A percentile compares a stretch with the other conserved stretches of the same genome.
Evolutionary conservation across 2,888 invertebrate genomes (phyloP).

Genomic region (Chrysomela aeneicollis): DNA sequence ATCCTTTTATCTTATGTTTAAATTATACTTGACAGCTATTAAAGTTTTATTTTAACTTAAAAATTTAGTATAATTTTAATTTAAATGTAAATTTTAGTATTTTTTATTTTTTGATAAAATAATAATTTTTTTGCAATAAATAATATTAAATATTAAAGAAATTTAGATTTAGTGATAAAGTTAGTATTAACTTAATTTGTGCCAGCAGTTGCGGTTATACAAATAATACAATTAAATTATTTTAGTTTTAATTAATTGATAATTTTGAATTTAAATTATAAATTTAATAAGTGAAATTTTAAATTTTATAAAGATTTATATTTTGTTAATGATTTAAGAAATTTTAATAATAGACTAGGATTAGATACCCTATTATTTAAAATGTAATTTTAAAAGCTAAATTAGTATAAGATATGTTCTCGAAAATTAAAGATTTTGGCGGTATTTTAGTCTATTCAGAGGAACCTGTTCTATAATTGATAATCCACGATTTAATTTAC

Average conservation of each 20-base stretch:
- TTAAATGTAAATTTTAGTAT: conserved; percentile 67
- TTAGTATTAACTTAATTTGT: conserved; percentile 71
- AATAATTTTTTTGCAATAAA: conserved; percentile 57
- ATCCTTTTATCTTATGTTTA: not conserved
- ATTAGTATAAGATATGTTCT: conserved; percentile 69
- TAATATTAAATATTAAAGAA: conserved; percentile 68
- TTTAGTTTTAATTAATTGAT: conserved; percentile 58
- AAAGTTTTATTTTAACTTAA: conserved; percentile 64
- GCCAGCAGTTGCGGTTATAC: conserved; percentile 78
- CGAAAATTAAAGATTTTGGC: conserved; percentile 76
- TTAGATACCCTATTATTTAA: conserved; percentile 75
- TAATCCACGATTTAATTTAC: conserved; percentile 68
- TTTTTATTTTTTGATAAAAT: conserved; percentile 50
- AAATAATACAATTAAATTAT: conserved; percentile 61
- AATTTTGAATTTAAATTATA: conserved; percentile 57
- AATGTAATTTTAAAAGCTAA: conserved; percentile 61
- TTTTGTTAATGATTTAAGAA: conserved; percentile 62
- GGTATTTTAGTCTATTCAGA: conserved; percentile 75
- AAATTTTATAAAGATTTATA: conserved; percentile 59
- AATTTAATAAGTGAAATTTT: conserved; percentile 69
- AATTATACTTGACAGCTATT: conserved; percentile 23
- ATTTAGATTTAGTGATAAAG: conserved; percentile 69
- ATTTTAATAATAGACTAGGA: conserved; percentile 67
- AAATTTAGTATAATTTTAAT: conserved; percentile 64
- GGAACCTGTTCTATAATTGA: conserved; percentile 75